Base-by-base conservation (phyloP, 2,797 vertebrate genomes). In the Anguilla obscura region DNA sequence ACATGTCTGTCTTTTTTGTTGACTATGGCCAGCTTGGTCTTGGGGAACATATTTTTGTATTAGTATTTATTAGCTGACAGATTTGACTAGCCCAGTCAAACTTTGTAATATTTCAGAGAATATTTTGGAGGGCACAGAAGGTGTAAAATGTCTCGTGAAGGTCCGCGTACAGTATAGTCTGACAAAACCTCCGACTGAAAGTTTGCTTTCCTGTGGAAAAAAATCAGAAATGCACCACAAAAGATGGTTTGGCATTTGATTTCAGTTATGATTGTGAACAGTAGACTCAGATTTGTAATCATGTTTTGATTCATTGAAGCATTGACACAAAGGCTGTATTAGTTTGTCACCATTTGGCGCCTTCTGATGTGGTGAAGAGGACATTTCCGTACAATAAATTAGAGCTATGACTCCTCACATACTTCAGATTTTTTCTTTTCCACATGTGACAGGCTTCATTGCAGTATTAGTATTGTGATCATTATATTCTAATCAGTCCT, bases 1-100 rank as follows among this genome's bases (percentile, higher is more conserved):
- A n/a, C 58, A 54, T 30, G n/a, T 85, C 58, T 27, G 50, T 79
- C 60, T 40, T 85, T 85, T 87, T 30, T 85, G 80, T 69, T 21
- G 60, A 40, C 60, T 48, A 56, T n/a, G 27, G 63, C 16, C 14
- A 79, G 50, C n/a, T 27, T 56, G 33, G 84, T 88, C 30, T 60
- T 71, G 66, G 84, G 54, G 60, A 69, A 85, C 69, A 58, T 71
- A 82, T 63, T 69, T 86, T 88, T 76, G 21, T 87, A 74, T 52
- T 33, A 83, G 63, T 88, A 76, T 36, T 76, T 85, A 85, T 69
- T 21, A 84, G 52, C 24, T 50, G 69, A 50, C 36, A 24, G 40
- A 48, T 48, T 45, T 80, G 33, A 80, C 76, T 45, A 40, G 36
- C 76, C 36, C 36, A 40, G 74, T 48, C 14, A 45, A 50, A 50